Evolutionary conservation across 1,140 invertebrate species (phyloP), one percentile per base, ranked within the genome.

Genomic region (Limonius californicus): DNA sequence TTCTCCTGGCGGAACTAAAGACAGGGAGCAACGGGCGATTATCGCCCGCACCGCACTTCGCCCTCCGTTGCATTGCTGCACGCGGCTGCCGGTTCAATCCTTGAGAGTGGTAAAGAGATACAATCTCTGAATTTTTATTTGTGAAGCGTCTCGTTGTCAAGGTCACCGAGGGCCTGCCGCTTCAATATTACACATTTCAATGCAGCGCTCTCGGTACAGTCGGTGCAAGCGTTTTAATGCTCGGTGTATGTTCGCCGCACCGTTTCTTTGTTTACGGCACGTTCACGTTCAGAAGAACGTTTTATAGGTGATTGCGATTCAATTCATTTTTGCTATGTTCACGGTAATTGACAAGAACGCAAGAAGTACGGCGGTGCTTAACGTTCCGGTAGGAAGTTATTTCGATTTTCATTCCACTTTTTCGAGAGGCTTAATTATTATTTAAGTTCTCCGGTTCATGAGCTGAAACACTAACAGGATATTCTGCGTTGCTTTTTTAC

Each of bases 71-170:
- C 59, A 53, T 61, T 27, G 2, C 6, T 50, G 16, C 15, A 50
- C 45, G 45, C 45, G 45, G n/a, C 42, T 58, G 59, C 55, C 42
- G 63, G 54, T 53, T 60, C 54, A 39, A 6, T 12, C 35, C 35
- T 39, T 39, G 35, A 50, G 35, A 50, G 45, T 21, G 20, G 16
- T 21, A 21, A 50, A 50, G 45, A 65, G 63, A 66, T 66, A 66
- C 61, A 62, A 66, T 66, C 64, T 45, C 20, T 63, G 57, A 63
- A 30, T 66, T 62, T 66, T 66, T 66, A 62, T 66, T 66, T 60
- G 61, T 66, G 55, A 53, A 55, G 56, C 59, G 64, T 66, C 64
- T 66, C 61, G 64, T 66, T 60, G 64, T 66, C 64, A 66, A 66
- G 64, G 64, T 61, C 61, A 61, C 57, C 45, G 54, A 39, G 35